Base-by-base conservation (phyloP, 2,113 vertebrate species). In the Cepphus grylle region DNA sequence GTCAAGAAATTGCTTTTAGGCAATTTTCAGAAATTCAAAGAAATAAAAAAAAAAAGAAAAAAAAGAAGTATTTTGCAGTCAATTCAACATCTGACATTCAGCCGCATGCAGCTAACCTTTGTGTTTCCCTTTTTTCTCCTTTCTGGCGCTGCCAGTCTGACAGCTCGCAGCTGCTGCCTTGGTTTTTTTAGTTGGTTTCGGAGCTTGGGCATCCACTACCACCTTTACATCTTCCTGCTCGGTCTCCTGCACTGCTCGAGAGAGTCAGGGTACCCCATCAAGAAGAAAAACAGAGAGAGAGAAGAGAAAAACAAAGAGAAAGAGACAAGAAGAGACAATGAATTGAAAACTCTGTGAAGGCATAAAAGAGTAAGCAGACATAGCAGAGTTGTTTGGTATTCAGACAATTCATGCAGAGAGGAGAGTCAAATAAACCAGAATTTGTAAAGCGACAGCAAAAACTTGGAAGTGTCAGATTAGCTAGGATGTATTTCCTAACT, bases 51-150 rank as follows among this genome's bases (percentile, higher is more conserved):
- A 36, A 58, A 52, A 29, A n/a, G n/a, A n/a, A 15, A 26, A 63
- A 38, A 42, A 56, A n/a, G 0, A 47, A 63, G 20, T 6, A 77
- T 42, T 88, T 76, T 86, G 70, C 42, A 89, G 80, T 84, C 50
- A 86, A 42, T 66, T 78, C 82, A 77, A 93, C 49, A 89, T 89
- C 79, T 90, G 87, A 70, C 88, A 90, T 94, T 91, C 73, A 91
- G 94, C 70, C 69, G 29, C 96, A 96, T 97, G 97, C 95, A 92
- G 97, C 99, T 99, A 98, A 99, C 99, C 99, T 99, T 99, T 99
- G 97, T 99, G 99, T 95, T 99, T 99, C 72, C 98, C 99, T 98
- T 98, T 99, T 98, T 98, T 99, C 98, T 99, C 99, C 97, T 99
- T 99, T 98, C 98, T 99, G 92, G 98, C 96, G 95, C 98, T 99